These are phyloP conservation scores for Pocillopora grandis DNA, from an alignment of 92 coral and sea anemone genomes.

Conservation along the genomic window DNA sequence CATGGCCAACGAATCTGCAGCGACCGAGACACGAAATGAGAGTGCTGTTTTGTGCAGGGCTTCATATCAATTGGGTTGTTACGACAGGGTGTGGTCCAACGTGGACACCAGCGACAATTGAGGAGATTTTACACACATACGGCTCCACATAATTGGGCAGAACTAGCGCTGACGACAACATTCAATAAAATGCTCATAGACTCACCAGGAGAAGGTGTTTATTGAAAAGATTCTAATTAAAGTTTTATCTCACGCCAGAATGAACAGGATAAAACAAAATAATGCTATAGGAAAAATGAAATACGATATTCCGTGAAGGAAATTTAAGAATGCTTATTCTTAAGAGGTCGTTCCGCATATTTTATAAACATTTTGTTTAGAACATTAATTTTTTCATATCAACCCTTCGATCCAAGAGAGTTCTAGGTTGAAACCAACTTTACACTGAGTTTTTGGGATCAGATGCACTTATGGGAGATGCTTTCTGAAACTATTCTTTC, in stretches of 20 bases:
- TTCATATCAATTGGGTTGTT: not conserved
- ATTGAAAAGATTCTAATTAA: constrained; percentile 8
- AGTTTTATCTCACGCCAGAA: not conserved
- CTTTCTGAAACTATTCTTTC: not conserved
- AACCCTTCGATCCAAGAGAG: no score
- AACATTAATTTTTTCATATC: no score
- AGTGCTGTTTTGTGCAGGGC: not conserved
- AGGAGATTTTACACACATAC: not conserved
- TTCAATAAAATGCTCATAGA: no score
- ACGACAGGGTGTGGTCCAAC: constrained; percentile 19
- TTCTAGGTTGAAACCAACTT: no score
- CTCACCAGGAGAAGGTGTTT: not conserved
- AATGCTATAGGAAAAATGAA: no score
- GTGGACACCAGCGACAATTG: not conserved
- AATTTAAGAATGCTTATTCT: no score
- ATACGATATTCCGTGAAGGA: no score
- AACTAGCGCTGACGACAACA: constrained; percentile 3
- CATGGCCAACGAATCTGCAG: constrained; percentile 1
- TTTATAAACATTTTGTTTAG: no score
- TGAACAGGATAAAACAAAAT: not conserved
- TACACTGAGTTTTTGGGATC: no score
- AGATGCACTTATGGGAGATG: no score
- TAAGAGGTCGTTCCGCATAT: no score
- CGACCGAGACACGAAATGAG: not conserved
- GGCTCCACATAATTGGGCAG: constrained; percentile 18